Conservation (phyloP, 2,797 vertebrate genomes). For the Takifugu ocellatus region DNA sequence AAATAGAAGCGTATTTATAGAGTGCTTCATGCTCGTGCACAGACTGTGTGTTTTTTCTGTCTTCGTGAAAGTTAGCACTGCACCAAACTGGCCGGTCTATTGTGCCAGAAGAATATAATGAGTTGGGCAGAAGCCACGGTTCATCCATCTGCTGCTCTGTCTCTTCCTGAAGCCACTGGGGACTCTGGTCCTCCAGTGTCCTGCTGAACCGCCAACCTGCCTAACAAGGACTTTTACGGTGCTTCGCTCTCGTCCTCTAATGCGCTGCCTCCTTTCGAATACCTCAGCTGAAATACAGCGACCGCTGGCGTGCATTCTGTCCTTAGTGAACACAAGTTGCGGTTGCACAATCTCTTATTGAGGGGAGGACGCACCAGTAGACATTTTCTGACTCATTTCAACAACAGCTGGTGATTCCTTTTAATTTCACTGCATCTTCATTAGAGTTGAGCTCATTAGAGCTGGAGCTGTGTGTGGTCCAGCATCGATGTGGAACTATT, state of each 20-base stretch:
- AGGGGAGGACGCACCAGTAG: conserved; percentile 23
- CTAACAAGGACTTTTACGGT: conserved; percentile 35
- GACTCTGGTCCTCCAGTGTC: conserved; percentile 28
- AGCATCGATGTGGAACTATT: no score
- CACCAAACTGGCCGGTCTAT: conserved; percentile 22
- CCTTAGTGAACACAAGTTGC: conserved; percentile 33
- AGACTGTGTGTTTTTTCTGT: no score
- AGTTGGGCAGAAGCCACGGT: conserved; percentile 36
- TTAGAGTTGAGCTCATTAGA: conserved; percentile 30
- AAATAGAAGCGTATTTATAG: not conserved
- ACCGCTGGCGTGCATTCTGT: conserved; percentile 20
- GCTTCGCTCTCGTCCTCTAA: conserved; percentile 30
- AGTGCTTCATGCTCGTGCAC: conserved; percentile 1
- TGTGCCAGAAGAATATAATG: conserved; percentile 26
- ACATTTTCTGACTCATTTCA: conserved; percentile 29
- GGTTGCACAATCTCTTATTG: conserved; percentile 38
- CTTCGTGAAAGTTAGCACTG: no score
- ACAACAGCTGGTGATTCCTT: conserved; percentile 30
- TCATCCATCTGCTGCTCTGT: conserved; percentile 41
- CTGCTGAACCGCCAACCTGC: conserved; percentile 30
- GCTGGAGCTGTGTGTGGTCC: no score
- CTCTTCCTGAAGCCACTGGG: conserved; percentile 44
- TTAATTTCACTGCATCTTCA: conserved; percentile 16
- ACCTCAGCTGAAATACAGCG: conserved; percentile 27
- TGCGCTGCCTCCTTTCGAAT: conserved; percentile 15